Base-by-base conservation (phyloP, 2,797 vertebrate genomes). In the Halcyon badia region DNA sequence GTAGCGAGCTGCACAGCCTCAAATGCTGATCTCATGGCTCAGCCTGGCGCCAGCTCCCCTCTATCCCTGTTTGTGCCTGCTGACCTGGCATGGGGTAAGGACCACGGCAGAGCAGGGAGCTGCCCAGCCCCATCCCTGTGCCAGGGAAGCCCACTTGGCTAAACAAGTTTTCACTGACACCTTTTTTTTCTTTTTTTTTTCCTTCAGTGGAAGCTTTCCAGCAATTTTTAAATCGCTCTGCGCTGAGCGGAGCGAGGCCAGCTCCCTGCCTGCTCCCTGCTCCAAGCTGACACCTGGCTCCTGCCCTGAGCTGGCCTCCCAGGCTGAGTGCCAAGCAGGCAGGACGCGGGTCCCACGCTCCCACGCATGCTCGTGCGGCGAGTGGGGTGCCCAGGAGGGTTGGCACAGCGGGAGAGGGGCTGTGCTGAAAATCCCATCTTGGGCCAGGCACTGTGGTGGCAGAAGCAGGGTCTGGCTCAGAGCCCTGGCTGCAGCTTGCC, bases 121-220 rank as follows among this genome's bases (percentile, higher is more conserved):
- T 91, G 82, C 89, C 86, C 92, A 65, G 85, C 57, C 57, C 71
- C 49, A 15, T 19, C 72, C 16, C 20, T 26, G 10, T 80, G 89
- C 89, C 93, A 95, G 91, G 91, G 93, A 80, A 92, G 51, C 83
- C 90, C 5, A 1, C 57, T 92, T 80, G 83, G 68, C 86, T 77
- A 22, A 93, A 73, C 76, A 90, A 86, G 64, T 95, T 95, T 83
- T 76, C 90, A 69, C 54, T 87, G 83, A 93, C 92, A 85, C 86
- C 58, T 61, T 49, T 77, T 83, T n/a, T 39, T 39, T 39, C 35
- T 35, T 39, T 10, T 39, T 39, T 31, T 42, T 76, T 76, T 28
- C 25, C 31, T 52, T 78, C 62, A 14, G 0, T 86, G 83, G 92
- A 92, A 81, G 35, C 39, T 13, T 94, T 89, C 86, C 93, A 96